Percentiles rank a stretch among this genome's conserved stretches.
These are phyloP conservation scores for Lottia gigantea DNA, from an alignment of 2,888 invertebrate species.

Conservation along the genomic window DNA sequence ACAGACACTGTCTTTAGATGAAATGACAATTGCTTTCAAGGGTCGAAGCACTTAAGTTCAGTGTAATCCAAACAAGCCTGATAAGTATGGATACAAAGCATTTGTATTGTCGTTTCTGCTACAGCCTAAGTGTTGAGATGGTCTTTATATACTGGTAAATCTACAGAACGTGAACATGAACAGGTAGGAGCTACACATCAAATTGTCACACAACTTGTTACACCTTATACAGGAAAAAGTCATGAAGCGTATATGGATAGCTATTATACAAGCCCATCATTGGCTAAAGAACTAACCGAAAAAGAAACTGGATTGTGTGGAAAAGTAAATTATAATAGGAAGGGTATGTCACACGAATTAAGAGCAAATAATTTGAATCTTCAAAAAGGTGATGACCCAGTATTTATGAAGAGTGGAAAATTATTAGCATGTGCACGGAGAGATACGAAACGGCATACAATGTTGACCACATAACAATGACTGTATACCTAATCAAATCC, in stretches of 20 bases:
- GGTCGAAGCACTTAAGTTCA: neutral
- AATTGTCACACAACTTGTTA: too few species aligned
- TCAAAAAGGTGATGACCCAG: conserved; percentile 33
- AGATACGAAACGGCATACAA: conserved; percentile 32
- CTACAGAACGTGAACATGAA: too few species aligned
- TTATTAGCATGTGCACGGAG: conserved; percentile 36
- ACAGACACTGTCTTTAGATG: neutral
- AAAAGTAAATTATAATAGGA: conserved; percentile 26
- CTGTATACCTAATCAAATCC: conserved; percentile 14
- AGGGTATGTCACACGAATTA: conserved; percentile 27
- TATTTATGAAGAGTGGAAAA: conserved; percentile 27
- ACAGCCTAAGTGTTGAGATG: too few species aligned
- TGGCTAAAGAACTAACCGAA: neutral
- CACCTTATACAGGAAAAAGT: too few species aligned
- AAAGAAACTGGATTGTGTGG: conserved; percentile 24
- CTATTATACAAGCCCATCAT: too few species aligned
- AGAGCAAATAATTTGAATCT: conserved; percentile 22
- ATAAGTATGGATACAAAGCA: too few species aligned
- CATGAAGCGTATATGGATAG: too few species aligned
- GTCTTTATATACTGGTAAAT: too few species aligned
- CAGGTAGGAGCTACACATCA: too few species aligned
- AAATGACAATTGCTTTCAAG: neutral
- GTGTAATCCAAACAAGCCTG: neutral
- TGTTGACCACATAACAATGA: conserved; percentile 20
- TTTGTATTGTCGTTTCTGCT: too few species aligned